These are phyloP conservation scores for Orestias chungarensis DNA, from an alignment of 2,797 vertebrate species.

Conservation along the genomic window DNA sequence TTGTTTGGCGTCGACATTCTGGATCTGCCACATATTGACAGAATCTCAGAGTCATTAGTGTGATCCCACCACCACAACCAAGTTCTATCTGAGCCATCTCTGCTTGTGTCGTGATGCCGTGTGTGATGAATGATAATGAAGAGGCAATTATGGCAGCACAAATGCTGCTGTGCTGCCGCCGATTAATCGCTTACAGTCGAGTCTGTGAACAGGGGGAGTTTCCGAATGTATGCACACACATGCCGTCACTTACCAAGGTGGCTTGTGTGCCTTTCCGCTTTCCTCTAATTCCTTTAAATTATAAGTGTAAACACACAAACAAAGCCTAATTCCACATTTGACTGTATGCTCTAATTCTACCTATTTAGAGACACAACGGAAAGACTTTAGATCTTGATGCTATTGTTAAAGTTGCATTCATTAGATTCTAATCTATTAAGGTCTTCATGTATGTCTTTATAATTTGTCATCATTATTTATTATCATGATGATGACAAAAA, in stretches of 20 bases:
- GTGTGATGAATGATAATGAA: conserved; percentile 61
- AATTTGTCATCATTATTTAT: too few relatives aligned
- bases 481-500: background rate
- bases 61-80: conserved; percentile 19
- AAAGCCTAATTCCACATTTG: conserved; percentile 1
- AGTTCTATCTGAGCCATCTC: conserved; percentile 61
- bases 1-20: conserved; percentile 41
- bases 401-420: too few relatives aligned
- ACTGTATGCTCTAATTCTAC: background rate
- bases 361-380: background rate
- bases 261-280: conserved; percentile 49
- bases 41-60: conserved; percentile 53
- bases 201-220: conserved; percentile 37
- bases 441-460: too few relatives aligned
- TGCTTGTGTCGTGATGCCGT: conserved; percentile 26
- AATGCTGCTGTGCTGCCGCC: conserved; percentile 37
- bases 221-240: conserved; percentile 5
- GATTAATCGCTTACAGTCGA: conserved; percentile 63
- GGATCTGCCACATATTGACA: conserved; percentile 58
- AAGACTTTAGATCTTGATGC: background rate
- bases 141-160: conserved; percentile 59
- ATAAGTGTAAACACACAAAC: conserved; percentile 9
- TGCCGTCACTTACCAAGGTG: background rate
- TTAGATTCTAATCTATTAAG: background rate
- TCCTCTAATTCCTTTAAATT: conserved; percentile 36